phyloP scores from a whole-genome alignment of 2,797 vertebrate genomes.

The Graptemys geographica region DNA sequence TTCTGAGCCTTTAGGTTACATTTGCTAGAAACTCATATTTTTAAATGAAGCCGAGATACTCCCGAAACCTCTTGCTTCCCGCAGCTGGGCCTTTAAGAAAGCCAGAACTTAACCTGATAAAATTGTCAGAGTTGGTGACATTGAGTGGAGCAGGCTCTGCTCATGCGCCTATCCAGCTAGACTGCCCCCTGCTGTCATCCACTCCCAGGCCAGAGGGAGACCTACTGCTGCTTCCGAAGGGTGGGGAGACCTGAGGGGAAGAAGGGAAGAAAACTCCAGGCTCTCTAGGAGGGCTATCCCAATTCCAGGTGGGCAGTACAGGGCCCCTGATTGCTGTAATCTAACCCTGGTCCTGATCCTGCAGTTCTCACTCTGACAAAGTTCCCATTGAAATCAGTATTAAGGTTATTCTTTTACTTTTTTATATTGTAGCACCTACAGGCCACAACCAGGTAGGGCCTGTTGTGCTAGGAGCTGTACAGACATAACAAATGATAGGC shows the following conservation, averaged over 20 bases:
- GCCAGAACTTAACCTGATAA: not conserved
- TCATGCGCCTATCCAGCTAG: too few species aligned
- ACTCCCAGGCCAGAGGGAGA: not conserved
- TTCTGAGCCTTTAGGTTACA: not conserved
- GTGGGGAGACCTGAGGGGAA: not conserved
- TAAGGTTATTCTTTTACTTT: not conserved
- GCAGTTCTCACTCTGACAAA: not conserved
- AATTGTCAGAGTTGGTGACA: not conserved
- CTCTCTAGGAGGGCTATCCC: too few species aligned
- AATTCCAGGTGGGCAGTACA: not conserved
- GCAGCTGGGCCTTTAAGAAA: not conserved
- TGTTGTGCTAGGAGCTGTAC: too few species aligned
- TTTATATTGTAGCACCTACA: not conserved
- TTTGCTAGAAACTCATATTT: not conserved
- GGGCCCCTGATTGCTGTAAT: not conserved
- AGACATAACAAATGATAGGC: not conserved
- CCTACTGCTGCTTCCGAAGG: not conserved
- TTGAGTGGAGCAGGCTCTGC: not conserved
- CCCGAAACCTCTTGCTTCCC: not conserved
- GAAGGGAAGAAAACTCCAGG: too few species aligned
- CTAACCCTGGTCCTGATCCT: not conserved
- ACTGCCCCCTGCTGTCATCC: not conserved
- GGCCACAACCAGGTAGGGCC: not conserved
- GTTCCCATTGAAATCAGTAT: not conserved
- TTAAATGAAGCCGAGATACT: not conserved